phyloP scores from a whole-genome alignment of 2,888 invertebrate species.

The Heliconius aoede region DNA sequence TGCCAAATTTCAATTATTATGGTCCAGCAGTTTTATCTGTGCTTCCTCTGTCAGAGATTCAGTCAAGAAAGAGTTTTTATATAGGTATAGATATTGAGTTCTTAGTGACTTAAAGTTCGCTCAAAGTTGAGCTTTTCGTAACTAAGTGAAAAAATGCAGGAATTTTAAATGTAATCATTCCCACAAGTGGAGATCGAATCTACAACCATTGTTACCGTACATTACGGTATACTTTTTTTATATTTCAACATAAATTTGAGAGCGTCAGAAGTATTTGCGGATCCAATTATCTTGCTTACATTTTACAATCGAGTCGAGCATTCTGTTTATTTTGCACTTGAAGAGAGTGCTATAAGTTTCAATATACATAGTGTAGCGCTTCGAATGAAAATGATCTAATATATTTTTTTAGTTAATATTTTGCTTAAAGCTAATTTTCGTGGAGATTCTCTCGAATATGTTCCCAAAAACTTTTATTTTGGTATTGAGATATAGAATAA shows the following conservation, averaged over 20 bases:
- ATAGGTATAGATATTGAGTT: not conserved
- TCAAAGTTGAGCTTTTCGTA: not conserved
- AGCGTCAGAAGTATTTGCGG: constrained; percentile 31
- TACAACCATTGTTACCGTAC: not conserved
- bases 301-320: not conserved
- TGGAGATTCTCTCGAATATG: too few relatives aligned
- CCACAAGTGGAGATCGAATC: not conserved
- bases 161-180: not conserved
- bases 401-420: not conserved
- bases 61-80: too few relatives aligned
- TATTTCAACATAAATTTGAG: constrained; percentile 9
- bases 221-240: not conserved
- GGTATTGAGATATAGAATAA: too few relatives aligned
- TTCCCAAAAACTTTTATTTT: too few relatives aligned
- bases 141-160: not conserved
- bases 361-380: not conserved
- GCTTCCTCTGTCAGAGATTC: too few relatives aligned
- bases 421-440: too few relatives aligned
- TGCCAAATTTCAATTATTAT: too few relatives aligned
- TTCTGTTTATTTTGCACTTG: not conserved
- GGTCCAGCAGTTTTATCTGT: too few relatives aligned
- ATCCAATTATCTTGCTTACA: constrained; percentile 32
- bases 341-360: not conserved
- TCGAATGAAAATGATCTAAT: not conserved
- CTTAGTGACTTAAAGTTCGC: not conserved